A percentile compares a stretch with the other conserved stretches of the same genome.
phyloP scores from a whole-genome alignment of 2,797 vertebrate species.

The Muraenolepis orangiensis region DNA sequence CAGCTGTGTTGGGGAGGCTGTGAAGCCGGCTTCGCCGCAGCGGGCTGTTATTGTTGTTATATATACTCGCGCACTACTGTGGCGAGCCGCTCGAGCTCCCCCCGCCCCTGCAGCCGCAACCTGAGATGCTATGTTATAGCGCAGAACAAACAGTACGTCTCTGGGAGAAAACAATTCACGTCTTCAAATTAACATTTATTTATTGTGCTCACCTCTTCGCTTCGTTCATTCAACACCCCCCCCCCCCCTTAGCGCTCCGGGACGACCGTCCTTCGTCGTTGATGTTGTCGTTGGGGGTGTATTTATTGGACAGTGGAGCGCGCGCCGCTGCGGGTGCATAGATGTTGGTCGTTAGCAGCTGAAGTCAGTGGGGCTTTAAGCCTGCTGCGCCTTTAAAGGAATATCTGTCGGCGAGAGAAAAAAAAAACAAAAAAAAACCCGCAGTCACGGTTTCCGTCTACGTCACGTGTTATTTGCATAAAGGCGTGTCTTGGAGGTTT shows the following conservation, averaged over 20 bases:
- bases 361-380: neutral
- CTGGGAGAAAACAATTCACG: no score
- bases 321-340: neutral
- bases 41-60: neutral
- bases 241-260: no score
- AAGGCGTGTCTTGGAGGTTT: neutral
- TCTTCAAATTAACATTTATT: no score
- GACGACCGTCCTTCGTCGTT: neutral
- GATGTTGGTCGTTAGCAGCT: neutral
- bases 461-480: neutral
- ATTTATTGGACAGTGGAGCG: no score
- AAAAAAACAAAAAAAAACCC: neutral
- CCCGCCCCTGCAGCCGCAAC: neutral
- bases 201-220: neutral
- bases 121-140: neutral
- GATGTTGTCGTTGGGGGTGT: neutral
- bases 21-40: neutral
- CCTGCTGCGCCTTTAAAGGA: neutral
- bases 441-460: neutral
- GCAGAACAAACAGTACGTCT: neutral
- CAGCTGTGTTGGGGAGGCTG: neutral
- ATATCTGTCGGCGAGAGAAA: neutral
- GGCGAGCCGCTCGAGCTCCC: neutral
- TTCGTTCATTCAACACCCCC: neutral
- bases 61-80: neutral